Base-by-base conservation (phyloP, 37 sponge, comb jelly and placozoan species). In the Spongilla lacustris region DNA sequence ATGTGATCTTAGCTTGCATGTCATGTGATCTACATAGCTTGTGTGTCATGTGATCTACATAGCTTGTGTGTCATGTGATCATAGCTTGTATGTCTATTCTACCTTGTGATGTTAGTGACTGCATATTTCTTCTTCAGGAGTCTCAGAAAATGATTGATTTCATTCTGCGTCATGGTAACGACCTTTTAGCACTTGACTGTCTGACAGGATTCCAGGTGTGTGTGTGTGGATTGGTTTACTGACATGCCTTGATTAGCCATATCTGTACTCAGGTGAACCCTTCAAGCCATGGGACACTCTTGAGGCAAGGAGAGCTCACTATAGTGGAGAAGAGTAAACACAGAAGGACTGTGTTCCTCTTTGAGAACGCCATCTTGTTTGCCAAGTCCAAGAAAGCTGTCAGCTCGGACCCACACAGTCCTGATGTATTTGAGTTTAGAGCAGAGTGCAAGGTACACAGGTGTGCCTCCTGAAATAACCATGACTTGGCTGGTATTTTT, bases 91-190 rank as follows among this genome's bases (percentile, higher is more conserved):
- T 41, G 41, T 41, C 6, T 41, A 6, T 58, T 17, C 58, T 10
- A 50, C 32, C 26, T 79, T 66, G 17, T 27, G 2, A 32, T 35
- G 1, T 68, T 19, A 12, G 68, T 33, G 4, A 23, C 22, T 71
- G 46, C 12, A n/a, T n/a, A n/a, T n/a, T 68, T 10, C 68, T 24
- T 76, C 76, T 84, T 66, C 70, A 88, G 91, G 91, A 87, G 48
- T 91, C 94, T n/a, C 78, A 87, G n/a, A 90, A 90, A 35, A 87
- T 90, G 85, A 70, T 78, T 36, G 89, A 88, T 48, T 96, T 93
- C 75, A 88, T 94, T 36, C 89, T 96, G 0, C 93, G 94, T 28
- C 96, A 96, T 93, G 96, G 96, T 68, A 93, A 96, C 79, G 94
- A 96, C 80, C 73, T 96, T n/a, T 81, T 96, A 11, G 96, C 96